Base-by-base conservation (phyloP, 2,113 vertebrate genomes). In the Vireo altiloquus region DNA sequence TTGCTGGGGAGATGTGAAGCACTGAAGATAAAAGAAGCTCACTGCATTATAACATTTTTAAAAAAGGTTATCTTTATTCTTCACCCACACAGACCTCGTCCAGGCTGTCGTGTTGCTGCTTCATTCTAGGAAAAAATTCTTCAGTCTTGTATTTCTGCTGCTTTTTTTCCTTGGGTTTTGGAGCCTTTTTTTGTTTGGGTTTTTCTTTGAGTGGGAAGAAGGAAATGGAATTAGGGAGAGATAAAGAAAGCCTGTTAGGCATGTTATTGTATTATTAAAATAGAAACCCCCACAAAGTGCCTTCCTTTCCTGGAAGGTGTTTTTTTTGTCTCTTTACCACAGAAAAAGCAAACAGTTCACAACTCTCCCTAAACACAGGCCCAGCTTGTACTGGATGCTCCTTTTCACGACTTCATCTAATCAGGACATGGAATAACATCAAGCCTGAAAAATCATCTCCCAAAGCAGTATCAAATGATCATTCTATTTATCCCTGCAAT, bases 371-470 rank as follows among this genome's bases (percentile, higher is more conserved):
- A 47, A 84, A 33, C 20, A 33, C 9, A 52, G 50, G 15, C 28
- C 12, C 3, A 30, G 19, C 37, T 78, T 70, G 39, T 49, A 33
- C 47, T 71, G 68, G n/a, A 27, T 64, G 19, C 16, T 82, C 15
- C 37, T 23, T 86, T 85, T 90, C 49, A 90, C 72, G 10, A 46
- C 66, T 82, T 75, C 40, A 83, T 86, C 66, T 89, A 74, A 82
- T 72, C 56, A 84, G 84, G 72, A 37, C 89, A 82, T 42, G 49
- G 57, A 91, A 82, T 79, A 85, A 79, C 50, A 75, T 31, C 56
- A 89, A 92, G 93, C 21, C 61, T 87, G 84, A 87, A 94, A 96
- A 96, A 89, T 72, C 59, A 42, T 59, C 53, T 94, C 84, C 64
- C 46, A 56, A 40, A 93, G 13, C 50, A 71, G 90, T 87, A 81